phyloP scores from a whole-genome alignment of 2,888 invertebrate genomes.

The Callimorpha dominula region DNA sequence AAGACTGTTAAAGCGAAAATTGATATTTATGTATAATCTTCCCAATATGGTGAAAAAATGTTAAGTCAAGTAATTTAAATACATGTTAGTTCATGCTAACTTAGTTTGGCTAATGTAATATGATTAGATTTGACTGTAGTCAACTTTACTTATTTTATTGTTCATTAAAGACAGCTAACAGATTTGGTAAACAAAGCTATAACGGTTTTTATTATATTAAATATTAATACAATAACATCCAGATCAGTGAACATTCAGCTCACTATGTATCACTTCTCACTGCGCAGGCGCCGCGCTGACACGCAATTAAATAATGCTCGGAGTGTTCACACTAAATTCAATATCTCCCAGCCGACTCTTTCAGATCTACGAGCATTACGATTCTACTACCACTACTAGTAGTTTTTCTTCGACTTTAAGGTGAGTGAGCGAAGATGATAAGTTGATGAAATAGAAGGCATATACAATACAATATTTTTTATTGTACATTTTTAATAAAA shows the following conservation, averaged over 20 bases:
- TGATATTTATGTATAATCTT: too few species aligned
- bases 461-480: too few species aligned
- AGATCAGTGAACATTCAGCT: constrained; percentile 2
- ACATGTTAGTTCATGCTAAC: too few species aligned
- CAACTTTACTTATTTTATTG: too few species aligned
- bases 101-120: too few species aligned
- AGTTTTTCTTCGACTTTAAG: background rate
- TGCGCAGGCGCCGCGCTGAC: constrained; percentile 69
- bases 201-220: background rate
- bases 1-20: too few species aligned
- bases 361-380: constrained; percentile 73
- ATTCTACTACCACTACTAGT: constrained; percentile 61
- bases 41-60: too few species aligned
- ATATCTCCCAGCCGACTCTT: constrained; percentile 77
- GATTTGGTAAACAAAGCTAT: background rate
- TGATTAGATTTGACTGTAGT: too few species aligned
- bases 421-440: background rate
- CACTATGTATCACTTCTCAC: constrained; percentile 62
- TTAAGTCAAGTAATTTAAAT: too few species aligned
- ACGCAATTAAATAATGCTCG: constrained; percentile 85
- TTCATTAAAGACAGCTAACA: background rate
- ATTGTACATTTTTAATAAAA: too few species aligned
- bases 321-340: constrained; percentile 84
- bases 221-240: constrained; percentile 13
- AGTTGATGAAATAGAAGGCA: too few species aligned